These are phyloP conservation scores for Saturnia pavonia DNA, from an alignment of 2,888 invertebrate species.

Conservation along the genomic window DNA sequence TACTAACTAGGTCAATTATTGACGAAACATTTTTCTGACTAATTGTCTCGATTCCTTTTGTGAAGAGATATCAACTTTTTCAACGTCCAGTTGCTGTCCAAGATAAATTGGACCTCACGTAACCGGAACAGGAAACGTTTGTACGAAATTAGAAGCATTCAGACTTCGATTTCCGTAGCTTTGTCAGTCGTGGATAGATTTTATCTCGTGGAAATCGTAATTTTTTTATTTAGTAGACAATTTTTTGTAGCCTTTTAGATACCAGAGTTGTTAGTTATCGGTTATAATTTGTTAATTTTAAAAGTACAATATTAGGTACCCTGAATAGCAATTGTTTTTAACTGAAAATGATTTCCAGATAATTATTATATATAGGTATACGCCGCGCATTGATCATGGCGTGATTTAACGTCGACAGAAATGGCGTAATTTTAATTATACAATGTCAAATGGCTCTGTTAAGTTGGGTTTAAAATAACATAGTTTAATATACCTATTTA, in stretches of 20 bases:
- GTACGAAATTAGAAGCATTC: conserved; percentile 13
- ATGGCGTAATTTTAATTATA: too few relatives aligned
- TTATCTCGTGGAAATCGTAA: not conserved
- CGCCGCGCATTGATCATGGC: too few relatives aligned
- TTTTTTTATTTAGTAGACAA: not conserved
- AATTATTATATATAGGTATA: too few relatives aligned
- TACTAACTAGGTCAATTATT: not conserved
- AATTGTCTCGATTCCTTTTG: not conserved
- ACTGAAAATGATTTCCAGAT: too few relatives aligned
- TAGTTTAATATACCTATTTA: too few relatives aligned
- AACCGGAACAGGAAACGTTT: conserved; percentile 7
- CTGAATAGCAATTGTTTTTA: too few relatives aligned
- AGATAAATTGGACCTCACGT: conserved; percentile 5
- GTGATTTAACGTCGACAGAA: too few relatives aligned
- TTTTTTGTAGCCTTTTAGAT: not conserved
- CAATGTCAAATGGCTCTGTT: too few relatives aligned
- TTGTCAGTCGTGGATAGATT: conserved; percentile 9
- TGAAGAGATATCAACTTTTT: not conserved
- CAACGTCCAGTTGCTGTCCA: not conserved
- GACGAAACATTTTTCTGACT: conserved; percentile 5
- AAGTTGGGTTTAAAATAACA: too few relatives aligned
- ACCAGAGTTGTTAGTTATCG: not conserved
- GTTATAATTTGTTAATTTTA: not conserved
- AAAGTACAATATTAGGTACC: too few relatives aligned
- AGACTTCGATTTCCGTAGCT: not conserved